Conservation (phyloP, 2,113 vertebrate species). For the Thryonomys swinderianus region DNA sequence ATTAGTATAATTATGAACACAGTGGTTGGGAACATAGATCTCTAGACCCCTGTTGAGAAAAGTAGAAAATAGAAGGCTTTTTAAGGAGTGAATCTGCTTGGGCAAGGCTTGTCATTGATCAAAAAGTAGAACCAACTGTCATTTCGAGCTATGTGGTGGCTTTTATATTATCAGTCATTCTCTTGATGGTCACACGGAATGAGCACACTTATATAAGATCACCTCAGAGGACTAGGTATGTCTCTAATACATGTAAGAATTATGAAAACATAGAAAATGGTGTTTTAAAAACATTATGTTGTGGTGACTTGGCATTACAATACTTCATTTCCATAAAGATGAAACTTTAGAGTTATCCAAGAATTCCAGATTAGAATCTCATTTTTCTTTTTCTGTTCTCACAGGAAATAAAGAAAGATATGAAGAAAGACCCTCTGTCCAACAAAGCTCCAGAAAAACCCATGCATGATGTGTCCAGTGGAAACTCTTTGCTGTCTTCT, state of each 20-base stretch:
- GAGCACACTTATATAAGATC: neutral
- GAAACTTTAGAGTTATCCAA: slow-evolving; percentile 46
- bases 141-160: neutral
- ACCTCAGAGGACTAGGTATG: neutral
- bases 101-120: slow-evolving; percentile 51
- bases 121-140: slow-evolving; percentile 38
- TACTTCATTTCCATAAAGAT: slow-evolving; percentile 61
- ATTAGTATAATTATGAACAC: slow-evolving; percentile 21
- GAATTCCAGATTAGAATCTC: slow-evolving; percentile 40
- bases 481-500: slow-evolving; percentile 92
- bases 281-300: slow-evolving; percentile 32
- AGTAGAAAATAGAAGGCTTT: slow-evolving; percentile 53
- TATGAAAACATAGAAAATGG: slow-evolving; percentile 16
- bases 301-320: slow-evolving; percentile 2
- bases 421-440: slow-evolving; percentile 92
- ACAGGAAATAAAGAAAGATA: slow-evolving; percentile 96
- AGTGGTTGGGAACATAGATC: slow-evolving; percentile 33
- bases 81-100: neutral
- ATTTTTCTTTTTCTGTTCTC: slow-evolving; percentile 64
- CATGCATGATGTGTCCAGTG: slow-evolving; percentile 93
- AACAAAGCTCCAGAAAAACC: slow-evolving; percentile 88
- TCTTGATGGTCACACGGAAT: slow-evolving; percentile 14
- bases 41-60: slow-evolving; percentile 54
- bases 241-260: slow-evolving; percentile 19
- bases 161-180: slow-evolving; percentile 9